These are phyloP conservation scores for Psammodynastes pulverulentus DNA, from an alignment of 2,113 vertebrate species.

Conservation along the genomic window DNA sequence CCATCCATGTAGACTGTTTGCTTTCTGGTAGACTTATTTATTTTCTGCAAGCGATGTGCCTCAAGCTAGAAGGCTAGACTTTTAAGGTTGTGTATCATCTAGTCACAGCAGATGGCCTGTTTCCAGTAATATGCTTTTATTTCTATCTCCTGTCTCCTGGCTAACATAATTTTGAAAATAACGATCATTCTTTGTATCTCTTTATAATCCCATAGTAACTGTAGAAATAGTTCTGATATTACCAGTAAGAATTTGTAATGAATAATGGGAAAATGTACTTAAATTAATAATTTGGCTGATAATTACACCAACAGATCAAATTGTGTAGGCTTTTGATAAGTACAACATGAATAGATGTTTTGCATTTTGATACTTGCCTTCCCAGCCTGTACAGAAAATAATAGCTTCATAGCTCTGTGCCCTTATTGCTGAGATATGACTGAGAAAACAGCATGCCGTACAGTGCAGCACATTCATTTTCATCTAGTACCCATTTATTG, in stretches of 20 bases:
- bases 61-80: background rate
- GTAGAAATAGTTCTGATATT: slow-evolving; percentile 15
- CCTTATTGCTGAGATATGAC: slow-evolving; percentile 65
- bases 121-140: background rate
- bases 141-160: background rate
- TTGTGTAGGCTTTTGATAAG: slow-evolving; percentile 34
- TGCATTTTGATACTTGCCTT: slow-evolving; percentile 40
- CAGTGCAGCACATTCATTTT: slow-evolving; percentile 71
- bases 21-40: background rate
- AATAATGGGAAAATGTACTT: slow-evolving; percentile 30
- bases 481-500: slow-evolving; percentile 73
- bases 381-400: slow-evolving; percentile 57
- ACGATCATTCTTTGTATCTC: background rate
- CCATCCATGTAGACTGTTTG: background rate
- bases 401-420: slow-evolving; percentile 64
- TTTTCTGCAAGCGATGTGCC: background rate
- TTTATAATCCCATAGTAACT: slow-evolving; percentile 20
- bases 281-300: slow-evolving; percentile 39
- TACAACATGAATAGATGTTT: slow-evolving; percentile 18
- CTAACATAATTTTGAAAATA: background rate
- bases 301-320: slow-evolving; percentile 29
- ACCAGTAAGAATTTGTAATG: slow-evolving; percentile 17
- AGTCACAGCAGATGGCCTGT: slow-evolving; percentile 17
- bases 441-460: slow-evolving; percentile 61
- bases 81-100: background rate